These are phyloP conservation scores for Baronia brevicornis DNA, from an alignment of 2,888 invertebrate genomes.

Conservation along the genomic window DNA sequence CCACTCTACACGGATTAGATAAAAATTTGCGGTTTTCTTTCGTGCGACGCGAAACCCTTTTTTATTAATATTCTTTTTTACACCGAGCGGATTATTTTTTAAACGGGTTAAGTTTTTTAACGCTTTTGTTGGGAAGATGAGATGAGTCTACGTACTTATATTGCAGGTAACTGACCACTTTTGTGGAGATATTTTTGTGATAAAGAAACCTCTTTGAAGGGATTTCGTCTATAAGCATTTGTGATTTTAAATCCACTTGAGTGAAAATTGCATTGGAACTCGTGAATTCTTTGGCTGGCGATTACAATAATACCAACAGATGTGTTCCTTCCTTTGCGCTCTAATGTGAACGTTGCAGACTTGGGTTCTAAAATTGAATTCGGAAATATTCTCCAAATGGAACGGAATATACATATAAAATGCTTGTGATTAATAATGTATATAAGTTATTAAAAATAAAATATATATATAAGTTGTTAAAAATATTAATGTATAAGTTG, in stretches of 20 bases:
- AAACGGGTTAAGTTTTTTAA: constrained; percentile 51
- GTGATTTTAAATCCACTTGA: too few species aligned
- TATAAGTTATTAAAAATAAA: too few species aligned
- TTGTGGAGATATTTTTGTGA: constrained; percentile 7
- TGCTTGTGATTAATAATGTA: too few species aligned
- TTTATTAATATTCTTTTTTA: constrained; percentile 39
- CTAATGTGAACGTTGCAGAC: too few species aligned
- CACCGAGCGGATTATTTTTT: constrained; percentile 67
- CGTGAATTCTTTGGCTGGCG: constrained; percentile 1
- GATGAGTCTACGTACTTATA: constrained; percentile 5
- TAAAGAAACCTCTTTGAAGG: constrained; percentile 10
- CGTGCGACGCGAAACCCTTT: constrained; percentile 41
- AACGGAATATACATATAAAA: too few species aligned
- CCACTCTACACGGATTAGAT: constrained; percentile 37
- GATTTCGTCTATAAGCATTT: constrained; percentile 6
- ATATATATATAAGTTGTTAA: too few species aligned
- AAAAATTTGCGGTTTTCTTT: constrained; percentile 50
- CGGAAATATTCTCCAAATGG: too few species aligned
- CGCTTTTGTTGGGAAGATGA: constrained; percentile 15
- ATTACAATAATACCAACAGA: constrained; percentile 7
- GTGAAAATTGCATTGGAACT: constrained; percentile 2
- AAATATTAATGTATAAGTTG: too few species aligned
- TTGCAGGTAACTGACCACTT: constrained; percentile 14
- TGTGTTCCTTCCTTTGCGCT: too few species aligned
- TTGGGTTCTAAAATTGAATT: too few species aligned